Evolutionary conservation across 2,888 invertebrate genomes (phyloP).

Genomic region (Halictus quadricinctus): DNA sequence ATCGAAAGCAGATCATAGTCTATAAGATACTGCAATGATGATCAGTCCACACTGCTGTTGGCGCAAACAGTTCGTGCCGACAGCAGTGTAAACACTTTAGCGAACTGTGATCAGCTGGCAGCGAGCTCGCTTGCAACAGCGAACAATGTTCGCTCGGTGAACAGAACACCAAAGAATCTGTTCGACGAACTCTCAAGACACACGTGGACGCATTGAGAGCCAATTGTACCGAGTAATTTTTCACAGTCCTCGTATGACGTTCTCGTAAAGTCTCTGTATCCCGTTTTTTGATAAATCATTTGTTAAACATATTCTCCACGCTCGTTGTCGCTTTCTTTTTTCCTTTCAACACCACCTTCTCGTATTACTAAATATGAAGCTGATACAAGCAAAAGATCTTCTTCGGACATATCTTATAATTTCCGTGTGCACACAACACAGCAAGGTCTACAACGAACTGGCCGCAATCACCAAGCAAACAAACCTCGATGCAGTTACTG

Average conservation of each 20-base stretch:
- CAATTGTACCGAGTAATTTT: neutral
- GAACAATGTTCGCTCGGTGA: neutral
- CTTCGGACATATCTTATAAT: neutral
- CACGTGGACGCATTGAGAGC: neutral
- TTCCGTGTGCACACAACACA: neutral
- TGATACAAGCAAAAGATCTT: neutral
- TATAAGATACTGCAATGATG: neutral
- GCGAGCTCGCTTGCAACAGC: too few relatives aligned
- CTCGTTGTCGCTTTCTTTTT: neutral
- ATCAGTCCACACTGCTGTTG: neutral
- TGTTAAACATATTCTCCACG: neutral
- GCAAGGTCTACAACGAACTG: neutral
- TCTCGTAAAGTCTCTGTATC: neutral
- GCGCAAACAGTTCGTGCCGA: neutral
- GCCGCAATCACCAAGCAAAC: neutral
- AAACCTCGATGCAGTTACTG: neutral
- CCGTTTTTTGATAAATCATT: neutral
- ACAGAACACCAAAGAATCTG: too few relatives aligned
- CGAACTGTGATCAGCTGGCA: neutral
- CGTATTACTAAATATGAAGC: neutral
- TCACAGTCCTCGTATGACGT: too few relatives aligned
- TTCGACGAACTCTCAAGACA: neutral
- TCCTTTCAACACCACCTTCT: neutral
- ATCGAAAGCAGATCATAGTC: constrained; percentile 14
- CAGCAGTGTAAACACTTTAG: neutral